Conservation (phyloP, 2,888 invertebrate species). For the Malthinus seriepunctatus region DNA sequence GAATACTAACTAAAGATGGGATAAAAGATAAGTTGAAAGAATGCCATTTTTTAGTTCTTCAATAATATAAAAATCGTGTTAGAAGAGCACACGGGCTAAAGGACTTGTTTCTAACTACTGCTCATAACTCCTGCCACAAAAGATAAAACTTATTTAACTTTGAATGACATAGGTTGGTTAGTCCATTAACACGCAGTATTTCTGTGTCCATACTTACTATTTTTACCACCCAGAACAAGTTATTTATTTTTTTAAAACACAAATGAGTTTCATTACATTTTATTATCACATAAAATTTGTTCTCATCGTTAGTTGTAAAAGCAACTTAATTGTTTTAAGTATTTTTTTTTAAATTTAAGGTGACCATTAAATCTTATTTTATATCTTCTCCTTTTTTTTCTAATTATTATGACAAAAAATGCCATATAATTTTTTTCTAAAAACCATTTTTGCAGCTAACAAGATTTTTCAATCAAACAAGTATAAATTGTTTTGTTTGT, state of each 20-base stretch:
- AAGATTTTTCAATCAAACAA: too few species aligned
- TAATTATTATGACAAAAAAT: too few species aligned
- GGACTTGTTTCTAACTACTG: conserved; percentile 29
- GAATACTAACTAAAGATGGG: conserved; percentile 46
- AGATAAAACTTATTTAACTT: conserved; percentile 27
- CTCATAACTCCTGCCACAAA: conserved; percentile 33
- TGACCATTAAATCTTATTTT: background rate
- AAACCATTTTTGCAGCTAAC: too few species aligned
- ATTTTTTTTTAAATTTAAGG: conserved; percentile 4
- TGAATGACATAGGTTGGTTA: conserved; percentile 27
- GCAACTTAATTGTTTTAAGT: conserved; percentile 5
- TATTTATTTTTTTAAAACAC: conserved; percentile 41
- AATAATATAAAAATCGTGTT: conserved; percentile 46
- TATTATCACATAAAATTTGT: conserved; percentile 46
- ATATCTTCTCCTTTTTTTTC: too few species aligned
- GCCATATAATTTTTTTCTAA: too few species aligned
- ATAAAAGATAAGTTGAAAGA: conserved; percentile 39
- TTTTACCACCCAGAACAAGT: conserved; percentile 44
- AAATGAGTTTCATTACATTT: conserved; percentile 45
- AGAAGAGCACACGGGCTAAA: conserved; percentile 27
- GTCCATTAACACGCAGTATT: conserved; percentile 39
- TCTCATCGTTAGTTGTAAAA: conserved; percentile 26
- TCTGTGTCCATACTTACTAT: conserved; percentile 32
- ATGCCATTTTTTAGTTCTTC: conserved; percentile 47
- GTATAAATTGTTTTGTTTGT: too few species aligned